Evolutionary conservation across 2,888 invertebrate genomes (phyloP).

Genomic region (Xylota segnis): DNA sequence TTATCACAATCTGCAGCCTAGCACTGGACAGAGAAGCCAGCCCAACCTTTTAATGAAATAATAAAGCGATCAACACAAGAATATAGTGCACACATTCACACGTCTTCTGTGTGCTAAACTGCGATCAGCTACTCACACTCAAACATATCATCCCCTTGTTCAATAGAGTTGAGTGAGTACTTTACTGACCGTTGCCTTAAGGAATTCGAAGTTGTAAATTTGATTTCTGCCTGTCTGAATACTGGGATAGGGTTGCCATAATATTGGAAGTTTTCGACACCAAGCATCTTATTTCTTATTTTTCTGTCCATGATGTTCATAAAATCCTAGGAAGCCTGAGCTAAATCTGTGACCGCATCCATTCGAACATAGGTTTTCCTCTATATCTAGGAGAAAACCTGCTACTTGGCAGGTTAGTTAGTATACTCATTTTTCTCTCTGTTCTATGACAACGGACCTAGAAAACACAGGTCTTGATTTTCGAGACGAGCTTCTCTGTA

Average conservation of each 20-base stretch:
- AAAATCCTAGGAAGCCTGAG: no score
- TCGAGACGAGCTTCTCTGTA: no score
- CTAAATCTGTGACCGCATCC: no score
- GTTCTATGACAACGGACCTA: no score
- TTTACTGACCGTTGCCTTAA: background rate
- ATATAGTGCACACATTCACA: background rate
- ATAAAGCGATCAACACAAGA: background rate
- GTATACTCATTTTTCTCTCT: no score
- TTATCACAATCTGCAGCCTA: constrained; percentile 25
- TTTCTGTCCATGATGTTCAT: no score
- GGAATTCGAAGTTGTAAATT: background rate
- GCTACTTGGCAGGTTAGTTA: no score
- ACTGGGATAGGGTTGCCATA: background rate
- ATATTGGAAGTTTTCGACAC: background rate
- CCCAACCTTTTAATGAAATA: constrained; percentile 1
- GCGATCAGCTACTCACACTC: background rate
- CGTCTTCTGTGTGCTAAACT: background rate
- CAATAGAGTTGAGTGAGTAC: constrained; percentile 5
- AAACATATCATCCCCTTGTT: constrained; percentile 11
- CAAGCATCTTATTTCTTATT: no score
- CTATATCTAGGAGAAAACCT: no score
- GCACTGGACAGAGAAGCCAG: background rate
- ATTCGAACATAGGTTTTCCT: no score
- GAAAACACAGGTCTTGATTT: no score
- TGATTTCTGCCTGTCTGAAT: background rate